Base-by-base conservation (phyloP, 2,888 invertebrate species). In the Camponotus fellah region DNA sequence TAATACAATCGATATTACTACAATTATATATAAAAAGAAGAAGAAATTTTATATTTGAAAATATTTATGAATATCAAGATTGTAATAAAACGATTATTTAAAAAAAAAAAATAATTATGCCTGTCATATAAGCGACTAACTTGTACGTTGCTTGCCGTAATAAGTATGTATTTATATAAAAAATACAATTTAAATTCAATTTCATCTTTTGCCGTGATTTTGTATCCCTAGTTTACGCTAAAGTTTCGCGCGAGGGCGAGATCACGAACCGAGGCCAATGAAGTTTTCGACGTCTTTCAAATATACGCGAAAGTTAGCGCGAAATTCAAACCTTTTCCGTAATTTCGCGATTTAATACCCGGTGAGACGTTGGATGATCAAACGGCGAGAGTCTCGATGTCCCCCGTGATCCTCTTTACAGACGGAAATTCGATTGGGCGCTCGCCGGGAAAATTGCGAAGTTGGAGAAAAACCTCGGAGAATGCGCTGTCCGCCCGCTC, bases 331-430 rank as follows among this genome's bases (percentile, higher is more conserved):
- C 76, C 43, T 46, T 34, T 71, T 9, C 6, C 32, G 71, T 79
- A 79, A 79, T 79, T 79, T 79, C 34, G 60, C 37, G 26, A 72
- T 60, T 79, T 79, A 79, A 79, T 79, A 79, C 46, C 14, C 71
- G 71, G 17, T 68, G 46, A 71, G 14, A 71, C 43, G 46, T 26
- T 72, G 60, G 46, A 21, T 79, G 79, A 79, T 79, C 46, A 60
- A 46, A 79, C 46, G 79, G 71, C 71, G 46, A 37, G 72, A 60
- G 10, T n/a, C 43, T 34, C 49, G 69, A 53, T 69, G 34, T 71
- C 34, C 17, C 26, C 12, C 26, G 46, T 60, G 79, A 79, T 79
- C 60, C 71, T 46, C 60, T 60, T 79, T 46, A 60, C 72, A 34
- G 46, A 21, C 60, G 60, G 37, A 79, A 72, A 79, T 71, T 79